A percentile compares a stretch with the other conserved stretches of the same genome.
Evolutionary conservation across 2,888 invertebrate genomes (phyloP).

Genomic region (Dorcus parallelipipedus): DNA sequence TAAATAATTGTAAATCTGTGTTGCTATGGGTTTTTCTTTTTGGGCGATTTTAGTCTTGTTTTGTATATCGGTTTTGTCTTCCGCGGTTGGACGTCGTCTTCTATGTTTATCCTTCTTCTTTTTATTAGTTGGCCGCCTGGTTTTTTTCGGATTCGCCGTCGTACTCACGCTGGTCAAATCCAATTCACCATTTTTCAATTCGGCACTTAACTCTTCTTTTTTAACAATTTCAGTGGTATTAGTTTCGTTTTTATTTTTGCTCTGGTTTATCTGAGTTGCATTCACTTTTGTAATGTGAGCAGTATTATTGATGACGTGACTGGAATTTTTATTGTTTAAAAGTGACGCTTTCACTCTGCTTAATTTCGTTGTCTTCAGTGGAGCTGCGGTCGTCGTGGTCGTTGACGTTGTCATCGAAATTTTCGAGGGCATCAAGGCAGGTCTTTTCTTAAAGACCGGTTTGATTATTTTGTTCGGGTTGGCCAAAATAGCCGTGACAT

Average conservation of each 20-base stretch:
- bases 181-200: conserved; percentile 44
- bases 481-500: conserved; percentile 25
- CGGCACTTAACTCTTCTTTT: conserved; percentile 23
- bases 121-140: conserved; percentile 47
- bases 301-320: conserved; percentile 50
- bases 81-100: conserved; percentile 56
- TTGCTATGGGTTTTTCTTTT: conserved; percentile 61
- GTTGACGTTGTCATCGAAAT: conserved; percentile 41
- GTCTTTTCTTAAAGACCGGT: conserved; percentile 39
- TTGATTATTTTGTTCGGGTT: conserved; percentile 28
- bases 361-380: conserved; percentile 26
- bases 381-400: conserved; percentile 21
- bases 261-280: conserved; percentile 27
- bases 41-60: conserved; percentile 32
- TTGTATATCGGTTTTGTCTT: conserved; percentile 47
- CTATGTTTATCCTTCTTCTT: conserved; percentile 61
- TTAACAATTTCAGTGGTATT: conserved; percentile 20
- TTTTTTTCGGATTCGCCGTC: conserved; percentile 30
- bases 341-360: conserved; percentile 64
- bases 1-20: conserved; percentile 73
- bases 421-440: conserved; percentile 27
- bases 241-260: conserved; percentile 16
- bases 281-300: conserved; percentile 35
- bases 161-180: conserved; percentile 29
- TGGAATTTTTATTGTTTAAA: conserved; percentile 31